Base-by-base conservation (phyloP, 2,888 invertebrate species). In the Erannis defoliaria region DNA sequence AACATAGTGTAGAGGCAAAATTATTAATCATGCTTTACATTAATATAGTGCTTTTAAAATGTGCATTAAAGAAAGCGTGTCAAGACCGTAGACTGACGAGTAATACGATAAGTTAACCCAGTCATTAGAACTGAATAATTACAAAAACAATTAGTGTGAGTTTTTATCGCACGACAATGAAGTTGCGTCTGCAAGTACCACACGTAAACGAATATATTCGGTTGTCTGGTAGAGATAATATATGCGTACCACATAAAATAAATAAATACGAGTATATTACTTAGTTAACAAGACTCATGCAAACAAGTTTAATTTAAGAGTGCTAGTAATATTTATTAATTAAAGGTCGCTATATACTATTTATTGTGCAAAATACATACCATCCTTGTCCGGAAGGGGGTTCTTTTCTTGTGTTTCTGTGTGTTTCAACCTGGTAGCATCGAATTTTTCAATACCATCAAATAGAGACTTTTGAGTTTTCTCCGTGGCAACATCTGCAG, bases 371-470 rank as follows among this genome's bases (percentile, higher is more conserved):
- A 16, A 29, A 55, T 64, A 55, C 77, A 84, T 94, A 98, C 98
- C 98, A 94, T 97, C 97, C 95, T 97, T 97, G 85, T 98, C 98
- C 45, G 98, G 98, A 80, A 98, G 95, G 55, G 97, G 96, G 88
- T 98, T 98, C 92, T 98, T 98, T 86, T 98, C 98, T 78, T 97
- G 95, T 62, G 98, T 98, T 89, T 98, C 97, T 50, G 98, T 97
- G 89, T 97, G 98, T 89, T 98, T 98, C 88, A 98, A 93, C 85
- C 96, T 96, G 74, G 94, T 95, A 62, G 96, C 94, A 89, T 98
- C 97, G 84, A 98, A 98, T 73, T 95, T 95, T 88, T 97, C 97
- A 77, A 98, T 97, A 56, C 97, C 97, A 77, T 96, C 96, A 81
- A 98, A 95, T 67, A 98, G 90, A 65, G 97, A 97, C 85, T 97